phyloP scores from a whole-genome alignment of 2,888 invertebrate species.

The Oligia latruncula region DNA sequence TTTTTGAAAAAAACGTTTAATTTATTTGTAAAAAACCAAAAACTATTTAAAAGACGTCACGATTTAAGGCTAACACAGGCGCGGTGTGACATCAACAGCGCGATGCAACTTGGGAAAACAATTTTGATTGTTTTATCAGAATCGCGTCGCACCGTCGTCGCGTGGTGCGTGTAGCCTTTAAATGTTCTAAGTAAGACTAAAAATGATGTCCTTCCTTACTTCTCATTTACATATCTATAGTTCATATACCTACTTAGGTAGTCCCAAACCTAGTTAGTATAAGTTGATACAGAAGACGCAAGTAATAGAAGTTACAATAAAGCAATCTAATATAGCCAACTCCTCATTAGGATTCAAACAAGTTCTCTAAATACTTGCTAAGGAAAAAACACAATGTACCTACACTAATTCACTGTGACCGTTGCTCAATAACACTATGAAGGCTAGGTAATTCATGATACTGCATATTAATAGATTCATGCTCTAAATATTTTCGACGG shows the following conservation, averaged over 20 bases:
- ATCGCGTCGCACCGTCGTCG: background rate
- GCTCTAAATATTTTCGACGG: slow-evolving; percentile 51
- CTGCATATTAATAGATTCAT: slow-evolving; percentile 49
- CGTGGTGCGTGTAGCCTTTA: background rate
- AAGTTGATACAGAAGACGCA: background rate
- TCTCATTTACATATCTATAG: background rate
- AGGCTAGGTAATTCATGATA: slow-evolving; percentile 35
- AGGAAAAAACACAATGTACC: slow-evolving; percentile 41
- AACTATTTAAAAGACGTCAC: background rate
- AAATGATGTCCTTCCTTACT: background rate
- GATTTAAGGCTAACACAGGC: too few species aligned
- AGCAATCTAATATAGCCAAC: background rate
- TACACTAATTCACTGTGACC: slow-evolving; percentile 42
- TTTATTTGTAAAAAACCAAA: background rate
- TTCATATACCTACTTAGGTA: background rate
- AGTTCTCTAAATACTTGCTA: slow-evolving; percentile 39
- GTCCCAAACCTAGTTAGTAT: background rate
- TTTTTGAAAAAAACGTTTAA: background rate
- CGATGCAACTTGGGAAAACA: too few species aligned
- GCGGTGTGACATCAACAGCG: too few species aligned
- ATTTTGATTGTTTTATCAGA: too few species aligned
- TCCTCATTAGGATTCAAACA: slow-evolving; percentile 44
- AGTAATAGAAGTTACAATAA: slow-evolving; percentile 8
- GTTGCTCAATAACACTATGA: slow-evolving; percentile 51
- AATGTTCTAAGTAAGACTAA: background rate